Conservation (phyloP, 2,113 vertebrate genomes). For the Passer montanus region DNA sequence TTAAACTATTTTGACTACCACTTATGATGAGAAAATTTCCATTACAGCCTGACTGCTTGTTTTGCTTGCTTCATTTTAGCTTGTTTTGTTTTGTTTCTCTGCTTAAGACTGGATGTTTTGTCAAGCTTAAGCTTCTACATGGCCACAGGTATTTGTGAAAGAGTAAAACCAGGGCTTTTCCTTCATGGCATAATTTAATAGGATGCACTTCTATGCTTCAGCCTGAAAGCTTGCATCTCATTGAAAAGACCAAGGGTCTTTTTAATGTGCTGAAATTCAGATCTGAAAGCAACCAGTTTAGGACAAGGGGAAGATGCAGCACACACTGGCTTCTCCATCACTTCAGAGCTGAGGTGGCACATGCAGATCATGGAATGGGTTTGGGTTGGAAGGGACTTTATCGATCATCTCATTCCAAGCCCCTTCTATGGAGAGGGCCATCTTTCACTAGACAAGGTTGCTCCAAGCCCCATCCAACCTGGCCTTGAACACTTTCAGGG, state of each 20-base stretch:
- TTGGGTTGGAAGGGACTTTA: neutral
- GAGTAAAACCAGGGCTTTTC: neutral
- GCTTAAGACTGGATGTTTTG: neutral
- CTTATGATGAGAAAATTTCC: neutral
- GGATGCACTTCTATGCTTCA: neutral
- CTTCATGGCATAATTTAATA: neutral
- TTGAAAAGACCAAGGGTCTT: neutral
- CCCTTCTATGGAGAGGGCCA: neutral
- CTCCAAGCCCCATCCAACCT: neutral
- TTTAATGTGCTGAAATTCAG: neutral
- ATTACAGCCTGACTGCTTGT: neutral
- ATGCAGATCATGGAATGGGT: neutral
- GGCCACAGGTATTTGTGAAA: neutral
- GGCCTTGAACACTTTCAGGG: neutral
- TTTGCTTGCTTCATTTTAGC: neutral
- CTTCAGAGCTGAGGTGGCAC: neutral
- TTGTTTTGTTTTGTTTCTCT: neutral
- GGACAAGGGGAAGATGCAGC: neutral
- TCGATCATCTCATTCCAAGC: neutral
- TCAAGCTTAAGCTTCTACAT: neutral
- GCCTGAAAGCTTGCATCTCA: neutral
- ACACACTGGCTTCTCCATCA: neutral
- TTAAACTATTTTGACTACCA: neutral
- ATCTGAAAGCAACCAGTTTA: neutral
- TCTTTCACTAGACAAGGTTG: neutral